A percentile compares a stretch with the other conserved stretches of the same genome.
Evolutionary conservation across 2,888 invertebrate species (phyloP).

Genomic region (Iselma pallidipennis): DNA sequence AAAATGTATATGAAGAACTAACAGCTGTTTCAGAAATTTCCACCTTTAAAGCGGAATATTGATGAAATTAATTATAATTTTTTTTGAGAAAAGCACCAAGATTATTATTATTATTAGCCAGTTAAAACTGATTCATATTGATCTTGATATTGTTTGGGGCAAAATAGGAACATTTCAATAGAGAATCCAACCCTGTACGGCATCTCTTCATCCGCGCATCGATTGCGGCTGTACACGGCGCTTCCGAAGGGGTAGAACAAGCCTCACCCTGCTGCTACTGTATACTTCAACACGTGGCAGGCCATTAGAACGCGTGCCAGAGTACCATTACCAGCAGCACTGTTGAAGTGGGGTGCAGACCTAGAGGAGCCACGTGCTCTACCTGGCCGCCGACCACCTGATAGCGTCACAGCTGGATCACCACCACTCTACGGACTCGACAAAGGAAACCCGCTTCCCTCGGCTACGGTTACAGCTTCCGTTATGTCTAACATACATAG

Average conservation of each 20-base stretch:
- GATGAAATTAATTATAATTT: background rate
- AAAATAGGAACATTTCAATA: background rate
- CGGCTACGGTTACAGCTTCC: slow-evolving; percentile 33
- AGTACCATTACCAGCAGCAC: slow-evolving; percentile 29
- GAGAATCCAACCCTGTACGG: background rate
- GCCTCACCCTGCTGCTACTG: background rate
- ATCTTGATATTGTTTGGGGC: background rate
- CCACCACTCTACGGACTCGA: background rate
- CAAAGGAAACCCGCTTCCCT: slow-evolving; percentile 30
- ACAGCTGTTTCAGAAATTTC: no score
- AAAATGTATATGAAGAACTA: no score
- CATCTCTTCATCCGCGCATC: slow-evolving; percentile 33
- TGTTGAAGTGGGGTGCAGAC: slow-evolving; percentile 17
- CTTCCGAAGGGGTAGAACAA: slow-evolving; percentile 27
- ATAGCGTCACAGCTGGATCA: slow-evolving; percentile 38
- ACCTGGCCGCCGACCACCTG: slow-evolving; percentile 43
- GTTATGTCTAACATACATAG: slow-evolving; percentile 4
- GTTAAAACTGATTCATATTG: background rate
- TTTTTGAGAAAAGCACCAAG: background rate
- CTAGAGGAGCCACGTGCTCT: slow-evolving; percentile 38
- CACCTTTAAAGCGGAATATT: no score
- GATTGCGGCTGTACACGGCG: slow-evolving; percentile 33
- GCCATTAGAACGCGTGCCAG: slow-evolving; percentile 35
- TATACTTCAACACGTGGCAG: slow-evolving; percentile 37
- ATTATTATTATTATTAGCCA: background rate